Percentiles rank a stretch among this genome's conserved stretches.
Conservation (phyloP, 2,888 invertebrate species). For the Sinopyrophorus schimmeli region DNA sequence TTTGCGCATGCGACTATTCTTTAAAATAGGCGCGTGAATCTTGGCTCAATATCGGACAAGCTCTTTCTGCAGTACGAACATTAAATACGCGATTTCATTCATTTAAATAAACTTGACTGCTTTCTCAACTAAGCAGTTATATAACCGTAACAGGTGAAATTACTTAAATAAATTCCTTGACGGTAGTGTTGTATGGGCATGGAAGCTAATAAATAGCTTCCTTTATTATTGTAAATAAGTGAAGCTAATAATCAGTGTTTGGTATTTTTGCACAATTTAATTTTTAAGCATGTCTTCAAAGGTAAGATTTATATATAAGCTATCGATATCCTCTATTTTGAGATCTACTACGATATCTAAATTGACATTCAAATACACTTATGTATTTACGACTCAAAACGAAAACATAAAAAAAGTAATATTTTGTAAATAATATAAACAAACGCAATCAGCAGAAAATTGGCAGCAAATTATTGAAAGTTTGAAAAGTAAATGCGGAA, state of each 20-base stretch:
- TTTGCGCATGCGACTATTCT: constrained; percentile 36
- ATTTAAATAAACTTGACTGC: constrained; percentile 27
- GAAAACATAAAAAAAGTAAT: no score
- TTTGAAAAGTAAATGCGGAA: constrained; percentile 1
- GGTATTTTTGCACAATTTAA: not conserved
- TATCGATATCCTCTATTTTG: no score
- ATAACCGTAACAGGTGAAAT: constrained; percentile 39
- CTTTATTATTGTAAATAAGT: constrained; percentile 4
- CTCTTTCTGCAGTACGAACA: constrained; percentile 29
- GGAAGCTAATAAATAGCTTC: constrained; percentile 3
- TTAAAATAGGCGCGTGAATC: constrained; percentile 38
- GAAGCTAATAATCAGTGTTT: not conserved
- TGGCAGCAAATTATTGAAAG: constrained; percentile 10
- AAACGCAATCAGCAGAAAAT: no score
- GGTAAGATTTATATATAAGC: no score
- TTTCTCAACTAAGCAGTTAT: constrained; percentile 38
- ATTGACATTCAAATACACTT: no score
- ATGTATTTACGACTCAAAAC: no score
- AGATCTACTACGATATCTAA: no score
- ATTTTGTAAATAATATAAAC: no score
- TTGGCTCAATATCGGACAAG: constrained; percentile 37
- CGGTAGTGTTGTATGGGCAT: constrained; percentile 4
- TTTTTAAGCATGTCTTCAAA: constrained; percentile 20
- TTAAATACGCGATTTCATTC: constrained; percentile 32
- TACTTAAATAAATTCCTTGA: constrained; percentile 9